A percentile compares a stretch with the other conserved stretches of the same genome.
Evolutionary conservation across 1,140 invertebrate genomes (phyloP).

Genomic region (Frieseomelitta varia): DNA sequence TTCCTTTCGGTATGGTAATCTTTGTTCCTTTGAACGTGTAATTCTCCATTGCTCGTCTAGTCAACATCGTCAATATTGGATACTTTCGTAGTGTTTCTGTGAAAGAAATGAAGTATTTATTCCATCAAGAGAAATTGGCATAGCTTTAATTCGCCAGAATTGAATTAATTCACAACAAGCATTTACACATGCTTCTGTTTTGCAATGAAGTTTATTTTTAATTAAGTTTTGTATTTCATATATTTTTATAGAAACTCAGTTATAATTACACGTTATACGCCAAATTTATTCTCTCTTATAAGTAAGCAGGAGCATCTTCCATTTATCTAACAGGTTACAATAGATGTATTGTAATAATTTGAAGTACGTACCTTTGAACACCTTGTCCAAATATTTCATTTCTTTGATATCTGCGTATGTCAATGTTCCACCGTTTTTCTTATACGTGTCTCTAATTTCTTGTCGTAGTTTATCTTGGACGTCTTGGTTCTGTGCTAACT

Average conservation of each 20-base stretch:
- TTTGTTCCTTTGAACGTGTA: conserved; percentile 34
- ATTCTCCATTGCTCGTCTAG: neutral
- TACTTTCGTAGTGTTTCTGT: conserved; percentile 41
- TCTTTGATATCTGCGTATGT: conserved; percentile 77
- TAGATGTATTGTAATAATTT: neutral
- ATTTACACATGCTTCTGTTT: too few species aligned
- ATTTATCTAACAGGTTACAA: neutral
- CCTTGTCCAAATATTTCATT: conserved; percentile 79
- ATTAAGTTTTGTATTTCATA: too few species aligned
- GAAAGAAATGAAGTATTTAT: too few species aligned
- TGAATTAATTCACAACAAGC: too few species aligned
- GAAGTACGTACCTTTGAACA: conserved; percentile 65
- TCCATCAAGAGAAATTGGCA: too few species aligned
- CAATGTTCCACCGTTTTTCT: conserved; percentile 54
- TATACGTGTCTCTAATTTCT: conserved; percentile 66
- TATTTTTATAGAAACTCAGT: too few species aligned
- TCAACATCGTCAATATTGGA: neutral
- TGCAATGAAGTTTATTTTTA: too few species aligned
- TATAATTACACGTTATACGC: too few species aligned
- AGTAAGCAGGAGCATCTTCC: neutral
- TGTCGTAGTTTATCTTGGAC: conserved; percentile 72
- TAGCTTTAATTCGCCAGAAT: too few species aligned
- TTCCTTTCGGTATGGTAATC: conserved; percentile 14
- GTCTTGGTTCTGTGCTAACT: conserved; percentile 57
- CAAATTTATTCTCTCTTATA: neutral